Percentiles rank a stretch among this genome's conserved stretches.
phyloP scores from a whole-genome alignment of 2,888 invertebrate genomes.

The Molorchus minor region DNA sequence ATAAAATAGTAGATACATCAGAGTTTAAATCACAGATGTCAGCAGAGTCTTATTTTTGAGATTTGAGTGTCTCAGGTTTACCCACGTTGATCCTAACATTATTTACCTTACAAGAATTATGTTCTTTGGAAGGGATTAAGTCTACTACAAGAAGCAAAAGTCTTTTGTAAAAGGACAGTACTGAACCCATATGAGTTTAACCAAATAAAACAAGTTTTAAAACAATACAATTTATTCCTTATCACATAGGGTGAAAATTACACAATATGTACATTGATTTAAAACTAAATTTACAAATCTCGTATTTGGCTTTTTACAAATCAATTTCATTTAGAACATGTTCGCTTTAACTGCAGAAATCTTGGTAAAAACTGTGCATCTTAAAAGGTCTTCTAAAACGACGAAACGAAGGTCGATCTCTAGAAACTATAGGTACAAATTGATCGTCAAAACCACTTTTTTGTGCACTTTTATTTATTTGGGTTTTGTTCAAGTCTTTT shows the following conservation, averaged over 20 bases:
- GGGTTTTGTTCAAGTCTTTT: conserved; percentile 31
- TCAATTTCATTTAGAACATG: conserved; percentile 46
- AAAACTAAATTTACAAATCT: conserved; percentile 48
- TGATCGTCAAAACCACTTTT: conserved; percentile 24
- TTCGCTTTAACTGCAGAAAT: conserved; percentile 37
- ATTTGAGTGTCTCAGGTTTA: too few species aligned
- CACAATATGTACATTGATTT: conserved; percentile 46
- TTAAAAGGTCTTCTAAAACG: conserved; percentile 15
- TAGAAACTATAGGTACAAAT: conserved; percentile 26
- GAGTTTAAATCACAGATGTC: too few species aligned
- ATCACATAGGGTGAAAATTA: conserved; percentile 54
- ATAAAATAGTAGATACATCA: too few species aligned
- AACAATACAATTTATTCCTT: conserved; percentile 48
- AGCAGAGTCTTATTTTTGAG: too few species aligned
- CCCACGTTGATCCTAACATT: too few species aligned
- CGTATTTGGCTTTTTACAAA: conserved; percentile 41
- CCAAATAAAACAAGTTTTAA: conserved; percentile 24
- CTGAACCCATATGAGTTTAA: background rate
- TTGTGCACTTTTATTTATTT: conserved; percentile 28
- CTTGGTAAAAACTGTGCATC: conserved; percentile 45
- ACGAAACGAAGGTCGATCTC: conserved; percentile 15
- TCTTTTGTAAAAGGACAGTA: background rate
- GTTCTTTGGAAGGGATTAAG: too few species aligned
- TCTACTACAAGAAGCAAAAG: too few species aligned
- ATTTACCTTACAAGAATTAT: too few species aligned